phyloP scores from a whole-genome alignment of 2,888 invertebrate genomes.

The Lepidocyrtinus sp. region DNA sequence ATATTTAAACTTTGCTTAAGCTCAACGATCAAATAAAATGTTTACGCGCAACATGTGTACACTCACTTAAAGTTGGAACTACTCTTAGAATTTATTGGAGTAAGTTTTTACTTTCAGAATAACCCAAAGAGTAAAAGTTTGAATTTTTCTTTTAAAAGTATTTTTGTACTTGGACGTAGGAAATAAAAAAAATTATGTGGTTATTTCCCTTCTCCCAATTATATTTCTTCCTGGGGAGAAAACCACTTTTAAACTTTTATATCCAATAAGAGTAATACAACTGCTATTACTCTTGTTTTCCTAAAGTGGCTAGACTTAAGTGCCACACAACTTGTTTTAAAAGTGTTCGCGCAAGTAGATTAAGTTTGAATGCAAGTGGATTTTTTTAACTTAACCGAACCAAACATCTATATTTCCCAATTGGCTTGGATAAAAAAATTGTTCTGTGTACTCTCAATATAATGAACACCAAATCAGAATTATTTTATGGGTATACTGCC shows the following conservation, averaged over 20 bases:
- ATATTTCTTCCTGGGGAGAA: background rate
- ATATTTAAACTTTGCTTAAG: background rate
- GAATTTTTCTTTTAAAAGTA: background rate
- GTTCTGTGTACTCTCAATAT: no score
- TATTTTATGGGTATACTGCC: no score
- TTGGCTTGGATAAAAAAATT: no score
- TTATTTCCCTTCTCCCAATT: background rate
- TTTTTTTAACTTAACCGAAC: background rate
- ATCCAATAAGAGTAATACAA: background rate
- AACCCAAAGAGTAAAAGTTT: background rate
- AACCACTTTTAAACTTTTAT: background rate
- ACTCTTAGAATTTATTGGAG: background rate
- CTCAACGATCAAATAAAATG: background rate
- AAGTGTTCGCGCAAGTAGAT: background rate
- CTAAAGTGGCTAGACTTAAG: background rate
- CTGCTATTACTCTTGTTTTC: background rate
- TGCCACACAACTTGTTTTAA: background rate
- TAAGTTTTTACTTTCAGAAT: background rate
- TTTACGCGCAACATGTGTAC: background rate
- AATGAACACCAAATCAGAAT: no score
- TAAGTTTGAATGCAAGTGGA: background rate
- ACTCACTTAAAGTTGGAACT: background rate
- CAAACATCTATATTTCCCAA: background rate
- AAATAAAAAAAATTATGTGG: background rate
- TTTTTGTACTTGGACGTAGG: background rate